A percentile compares a stretch with the other conserved stretches of the same genome.
Evolutionary conservation across 2,113 vertebrate genomes (phyloP).

Genomic region (Chitala chitala): DNA sequence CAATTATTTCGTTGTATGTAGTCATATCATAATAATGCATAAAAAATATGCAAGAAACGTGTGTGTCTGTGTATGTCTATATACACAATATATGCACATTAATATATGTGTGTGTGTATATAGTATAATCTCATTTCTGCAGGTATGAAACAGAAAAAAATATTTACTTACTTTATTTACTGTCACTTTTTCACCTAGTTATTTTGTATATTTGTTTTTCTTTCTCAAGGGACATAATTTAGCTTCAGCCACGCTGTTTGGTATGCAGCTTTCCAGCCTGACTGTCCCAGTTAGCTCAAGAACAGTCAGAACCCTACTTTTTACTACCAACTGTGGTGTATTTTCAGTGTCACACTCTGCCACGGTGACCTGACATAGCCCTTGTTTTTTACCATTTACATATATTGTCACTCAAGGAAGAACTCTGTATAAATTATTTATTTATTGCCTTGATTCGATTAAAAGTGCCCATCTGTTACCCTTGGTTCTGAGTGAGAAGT

Average conservation of each 20-base stretch:
- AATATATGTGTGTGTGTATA: background rate
- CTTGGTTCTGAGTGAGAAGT: conserved; percentile 10
- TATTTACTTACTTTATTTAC: background rate
- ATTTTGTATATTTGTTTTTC: conserved; percentile 13
- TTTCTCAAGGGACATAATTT: conserved; percentile 35
- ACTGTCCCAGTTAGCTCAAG: conserved; percentile 33
- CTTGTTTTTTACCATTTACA: conserved; percentile 27
- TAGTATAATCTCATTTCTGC: background rate
- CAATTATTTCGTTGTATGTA: background rate
- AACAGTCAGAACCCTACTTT: conserved; percentile 40
- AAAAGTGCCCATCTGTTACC: conserved; percentile 26
- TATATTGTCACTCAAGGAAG: background rate
- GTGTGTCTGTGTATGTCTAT: background rate
- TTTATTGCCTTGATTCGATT: conserved; percentile 29
- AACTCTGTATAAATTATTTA: background rate
- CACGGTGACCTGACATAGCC: conserved; percentile 13
- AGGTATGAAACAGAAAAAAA: background rate
- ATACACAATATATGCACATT: background rate
- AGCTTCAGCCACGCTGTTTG: conserved; percentile 26
- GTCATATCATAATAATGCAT: too few relatives aligned
- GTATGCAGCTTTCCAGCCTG: conserved; percentile 24
- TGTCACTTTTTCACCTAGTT: background rate
- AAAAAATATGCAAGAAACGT: background rate
- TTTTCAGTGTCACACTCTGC: too few relatives aligned
- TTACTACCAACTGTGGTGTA: too few relatives aligned